phyloP scores from a whole-genome alignment of 2,888 invertebrate genomes.

The Drosophila birchii region DNA sequence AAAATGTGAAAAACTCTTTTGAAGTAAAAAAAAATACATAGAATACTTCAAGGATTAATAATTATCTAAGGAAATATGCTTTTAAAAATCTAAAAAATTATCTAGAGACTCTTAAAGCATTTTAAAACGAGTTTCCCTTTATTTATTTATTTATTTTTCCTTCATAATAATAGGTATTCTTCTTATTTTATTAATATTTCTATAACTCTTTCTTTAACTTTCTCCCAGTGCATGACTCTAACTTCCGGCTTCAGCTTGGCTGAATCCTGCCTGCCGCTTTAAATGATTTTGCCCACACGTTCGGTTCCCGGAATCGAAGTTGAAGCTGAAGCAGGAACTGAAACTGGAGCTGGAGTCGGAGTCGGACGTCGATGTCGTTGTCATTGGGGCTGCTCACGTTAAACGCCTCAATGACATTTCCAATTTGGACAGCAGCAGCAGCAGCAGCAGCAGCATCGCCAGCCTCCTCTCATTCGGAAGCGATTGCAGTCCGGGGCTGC shows the following conservation, averaged over 20 bases:
- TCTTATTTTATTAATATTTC: too few relatives aligned
- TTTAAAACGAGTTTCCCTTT: background rate
- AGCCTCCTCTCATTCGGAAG: slow-evolving; percentile 37
- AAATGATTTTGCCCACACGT: slow-evolving; percentile 66
- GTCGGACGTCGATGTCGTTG: slow-evolving; percentile 50
- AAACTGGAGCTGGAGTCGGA: background rate
- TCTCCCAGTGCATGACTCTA: background rate
- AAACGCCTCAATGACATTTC: slow-evolving; percentile 80
- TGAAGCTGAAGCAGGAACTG: slow-evolving; percentile 10
- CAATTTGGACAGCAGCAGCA: slow-evolving; percentile 64
- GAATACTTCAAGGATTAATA: background rate
- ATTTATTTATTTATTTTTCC: background rate
- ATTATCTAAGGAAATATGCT: background rate
- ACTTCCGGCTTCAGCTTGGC: slow-evolving; percentile 31
- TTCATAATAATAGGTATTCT: accelerated
- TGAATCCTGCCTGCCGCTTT: slow-evolving; percentile 48
- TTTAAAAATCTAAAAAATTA: background rate
- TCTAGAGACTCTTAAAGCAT: background rate
- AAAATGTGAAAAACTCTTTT: background rate
- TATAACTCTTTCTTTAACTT: background rate
- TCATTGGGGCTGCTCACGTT: slow-evolving; percentile 61
- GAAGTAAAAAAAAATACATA: too few relatives aligned
- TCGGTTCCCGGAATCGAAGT: slow-evolving; percentile 16
- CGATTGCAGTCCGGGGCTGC: slow-evolving; percentile 43
- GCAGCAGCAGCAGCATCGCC: background rate